Base-by-base conservation (phyloP, 2,888 invertebrate species). In the Sthenelais limicola region DNA sequence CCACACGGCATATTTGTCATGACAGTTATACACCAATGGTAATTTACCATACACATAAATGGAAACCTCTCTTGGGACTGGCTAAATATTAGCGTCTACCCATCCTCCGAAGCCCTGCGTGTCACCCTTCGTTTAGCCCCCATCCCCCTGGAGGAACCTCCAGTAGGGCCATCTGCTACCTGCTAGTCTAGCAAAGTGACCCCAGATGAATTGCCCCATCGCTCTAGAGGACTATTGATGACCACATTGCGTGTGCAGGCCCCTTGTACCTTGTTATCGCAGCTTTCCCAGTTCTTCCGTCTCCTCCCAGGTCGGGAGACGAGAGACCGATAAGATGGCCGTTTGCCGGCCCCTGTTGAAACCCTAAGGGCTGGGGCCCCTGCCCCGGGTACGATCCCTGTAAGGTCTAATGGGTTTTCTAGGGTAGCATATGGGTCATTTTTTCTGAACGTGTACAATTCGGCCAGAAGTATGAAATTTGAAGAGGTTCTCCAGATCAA, bases 291-390 rank as follows among this genome's bases (percentile, higher is more conserved):
- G 62, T 38, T 56, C 56, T 56, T 56, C 32, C 18, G 56, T 28
- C 43, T 43, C 38, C 35, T 62, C 62, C 62, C 62, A 62, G 43
- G 35, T 62, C 43, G 62, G 62, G 62, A 35, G 62, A 62, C 62
- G 43, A 62, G 38, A 38, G n/a, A 18, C 24, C 62, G 62, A 62
- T 38, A 62, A 62, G 62, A 38, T 18, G 24, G 38, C 35, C 56
- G 51, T 7, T 12, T 24, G 51, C 51, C 43, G 51, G 21, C 51
- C 51, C 51, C 51, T 7, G 51, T n/a, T 2, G 56, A 2, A 32
- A 18, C 62, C 38, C 24, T 35, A 26, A 7, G 21, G 12, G 51
- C 51, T 24, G 21, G 12, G 5, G 21, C 51, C 51, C 51, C 51
- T 51, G 12, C 51, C 51, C 51, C 51, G 21, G 21, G 7, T 5